phyloP scores from a whole-genome alignment of 2,113 vertebrate genomes.

The Rhombomys opimus region DNA sequence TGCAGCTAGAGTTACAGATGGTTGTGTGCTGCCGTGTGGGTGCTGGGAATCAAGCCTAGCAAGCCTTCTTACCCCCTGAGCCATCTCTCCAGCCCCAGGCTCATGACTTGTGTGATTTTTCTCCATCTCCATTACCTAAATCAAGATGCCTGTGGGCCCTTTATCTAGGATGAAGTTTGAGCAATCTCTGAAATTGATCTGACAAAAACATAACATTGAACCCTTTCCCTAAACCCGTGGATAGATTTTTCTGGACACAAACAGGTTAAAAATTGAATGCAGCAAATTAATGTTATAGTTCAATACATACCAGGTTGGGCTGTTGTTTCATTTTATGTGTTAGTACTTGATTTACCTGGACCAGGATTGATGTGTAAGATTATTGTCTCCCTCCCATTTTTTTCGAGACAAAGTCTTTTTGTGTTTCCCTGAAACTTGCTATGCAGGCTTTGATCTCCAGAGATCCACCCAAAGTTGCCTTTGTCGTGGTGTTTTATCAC shows the following conservation, averaged over 20 bases:
- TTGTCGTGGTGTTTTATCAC: background rate
- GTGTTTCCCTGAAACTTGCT: background rate
- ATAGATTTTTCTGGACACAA: background rate
- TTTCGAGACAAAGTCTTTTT: background rate
- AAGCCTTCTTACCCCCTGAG: background rate
- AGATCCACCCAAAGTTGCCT: background rate
- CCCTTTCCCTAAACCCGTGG: background rate
- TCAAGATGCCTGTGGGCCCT: background rate
- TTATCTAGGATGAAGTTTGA: background rate
- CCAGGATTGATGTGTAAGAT: background rate
- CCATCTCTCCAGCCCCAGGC: background rate
- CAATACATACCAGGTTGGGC: background rate
- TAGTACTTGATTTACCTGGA: background rate
- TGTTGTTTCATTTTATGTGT: background rate
- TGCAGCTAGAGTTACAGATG: background rate
- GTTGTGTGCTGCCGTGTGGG: background rate
- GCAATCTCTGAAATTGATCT: background rate
- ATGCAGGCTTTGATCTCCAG: background rate
- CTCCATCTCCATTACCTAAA: background rate
- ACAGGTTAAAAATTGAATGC: background rate
- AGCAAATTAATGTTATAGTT: background rate
- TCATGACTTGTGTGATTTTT: background rate
- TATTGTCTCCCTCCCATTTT: background rate
- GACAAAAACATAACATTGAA: background rate
- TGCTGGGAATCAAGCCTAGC: background rate